Percentiles rank a stretch among this genome's conserved stretches.
Evolutionary conservation across 2,113 vertebrate genomes (phyloP).

Genomic region (Hepsetus odoe): DNA sequence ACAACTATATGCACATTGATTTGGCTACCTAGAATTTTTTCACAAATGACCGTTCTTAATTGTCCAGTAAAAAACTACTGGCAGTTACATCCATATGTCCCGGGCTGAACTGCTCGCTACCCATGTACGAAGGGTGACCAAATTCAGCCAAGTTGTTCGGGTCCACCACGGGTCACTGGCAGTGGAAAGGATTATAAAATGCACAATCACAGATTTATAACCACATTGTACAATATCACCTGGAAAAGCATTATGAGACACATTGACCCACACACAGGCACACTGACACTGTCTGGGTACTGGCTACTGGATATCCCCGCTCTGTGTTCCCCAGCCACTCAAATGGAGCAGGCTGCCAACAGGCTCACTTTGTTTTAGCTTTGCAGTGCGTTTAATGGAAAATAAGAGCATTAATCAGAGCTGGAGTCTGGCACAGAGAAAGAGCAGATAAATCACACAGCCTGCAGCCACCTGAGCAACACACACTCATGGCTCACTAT

Average conservation of each 20-base stretch:
- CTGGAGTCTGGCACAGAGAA: conserved; percentile 15
- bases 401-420: conserved; percentile 52
- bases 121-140: too few species aligned
- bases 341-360: conserved; percentile 11
- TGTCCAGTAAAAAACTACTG: too few species aligned
- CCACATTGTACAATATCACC: not conserved
- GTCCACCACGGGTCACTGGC: too few species aligned
- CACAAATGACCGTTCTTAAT: too few species aligned
- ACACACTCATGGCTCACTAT: not conserved
- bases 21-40: too few species aligned
- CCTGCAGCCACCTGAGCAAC: not conserved
- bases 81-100: too few species aligned
- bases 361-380: conserved; percentile 34
- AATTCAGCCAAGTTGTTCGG: too few species aligned
- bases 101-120: too few species aligned
- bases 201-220: not conserved
- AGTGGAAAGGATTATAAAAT: too few species aligned
- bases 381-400: conserved; percentile 43
- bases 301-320: not conserved
- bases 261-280: conserved; percentile 16
- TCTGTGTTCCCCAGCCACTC: not conserved
- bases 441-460: conserved; percentile 43
- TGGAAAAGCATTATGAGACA: not conserved
- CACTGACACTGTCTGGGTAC: not conserved
- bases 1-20: too few species aligned